Percentiles rank a stretch among this genome's conserved stretches.
Conservation (phyloP, 2,113 vertebrate genomes). For the Anthoscopus minutus region DNA sequence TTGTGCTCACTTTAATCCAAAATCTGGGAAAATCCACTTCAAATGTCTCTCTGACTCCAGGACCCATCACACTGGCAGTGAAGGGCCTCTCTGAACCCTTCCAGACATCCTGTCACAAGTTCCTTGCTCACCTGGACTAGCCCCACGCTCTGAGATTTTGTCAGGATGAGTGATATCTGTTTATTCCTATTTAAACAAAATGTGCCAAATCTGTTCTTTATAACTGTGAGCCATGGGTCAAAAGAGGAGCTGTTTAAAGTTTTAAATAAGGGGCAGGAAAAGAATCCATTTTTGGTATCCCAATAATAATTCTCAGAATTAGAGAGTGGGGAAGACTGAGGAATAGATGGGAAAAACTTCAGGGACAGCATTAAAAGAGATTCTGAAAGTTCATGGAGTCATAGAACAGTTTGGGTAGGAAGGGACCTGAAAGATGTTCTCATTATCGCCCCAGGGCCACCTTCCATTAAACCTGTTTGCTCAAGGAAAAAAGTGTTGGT, state of each 20-base stretch:
- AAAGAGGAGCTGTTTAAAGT: neutral
- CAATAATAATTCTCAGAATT: neutral
- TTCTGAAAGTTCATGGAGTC: neutral
- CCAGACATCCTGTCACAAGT: neutral
- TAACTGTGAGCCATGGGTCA: neutral
- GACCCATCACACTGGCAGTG: accelerated
- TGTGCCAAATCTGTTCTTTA: accelerated
- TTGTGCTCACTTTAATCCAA: neutral
- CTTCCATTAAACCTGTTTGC: neutral
- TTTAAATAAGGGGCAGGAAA: neutral
- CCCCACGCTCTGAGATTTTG: neutral
- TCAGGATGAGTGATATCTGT: neutral
- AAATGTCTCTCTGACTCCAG: neutral
- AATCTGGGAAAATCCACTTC: neutral
- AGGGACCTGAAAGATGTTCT: neutral
- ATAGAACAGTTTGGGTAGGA: neutral
- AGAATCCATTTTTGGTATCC: neutral
- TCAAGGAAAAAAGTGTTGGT: neutral
- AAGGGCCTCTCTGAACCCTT: neutral
- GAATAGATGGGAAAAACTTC: neutral
- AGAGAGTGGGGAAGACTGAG: neutral
- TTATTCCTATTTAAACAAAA: neutral
- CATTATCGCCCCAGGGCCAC: neutral
- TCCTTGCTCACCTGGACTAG: neutral
- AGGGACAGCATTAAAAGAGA: neutral